Percentiles rank a stretch among this genome's conserved stretches.
Evolutionary conservation across 2,888 invertebrate genomes (phyloP).

Genomic region (Leptopilina syphax): DNA sequence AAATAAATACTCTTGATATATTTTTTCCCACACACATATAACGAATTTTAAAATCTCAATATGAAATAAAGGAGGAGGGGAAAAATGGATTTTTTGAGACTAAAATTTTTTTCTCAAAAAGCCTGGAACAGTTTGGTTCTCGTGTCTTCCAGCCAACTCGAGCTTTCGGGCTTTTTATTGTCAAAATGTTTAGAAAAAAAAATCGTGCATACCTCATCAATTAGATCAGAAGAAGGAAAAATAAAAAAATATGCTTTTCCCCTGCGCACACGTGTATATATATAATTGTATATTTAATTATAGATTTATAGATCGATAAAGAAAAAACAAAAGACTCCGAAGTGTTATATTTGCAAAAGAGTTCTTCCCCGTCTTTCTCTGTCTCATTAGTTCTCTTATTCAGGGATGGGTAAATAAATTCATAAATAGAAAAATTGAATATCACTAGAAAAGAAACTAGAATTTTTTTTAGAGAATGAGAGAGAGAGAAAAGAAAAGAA

Average conservation of each 20-base stretch:
- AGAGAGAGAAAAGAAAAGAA: background rate
- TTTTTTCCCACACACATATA: background rate
- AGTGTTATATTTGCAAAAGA: slow-evolving; percentile 25
- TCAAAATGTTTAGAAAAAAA: slow-evolving; percentile 5
- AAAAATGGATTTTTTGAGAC: too few relatives aligned
- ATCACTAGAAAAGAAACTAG: background rate
- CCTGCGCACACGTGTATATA: slow-evolving; percentile 38
- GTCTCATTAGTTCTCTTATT: background rate
- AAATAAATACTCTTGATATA: slow-evolving; percentile 16
- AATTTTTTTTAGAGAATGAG: background rate
- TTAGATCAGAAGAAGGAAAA: background rate
- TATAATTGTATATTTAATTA: slow-evolving; percentile 32
- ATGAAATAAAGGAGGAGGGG: too few relatives aligned
- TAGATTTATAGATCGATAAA: slow-evolving; percentile 32
- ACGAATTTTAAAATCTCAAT: too few relatives aligned
- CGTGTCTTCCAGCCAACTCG: background rate
- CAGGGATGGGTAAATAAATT: too few relatives aligned
- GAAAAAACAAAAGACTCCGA: background rate
- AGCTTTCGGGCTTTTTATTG: slow-evolving; percentile 7
- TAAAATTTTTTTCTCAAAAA: background rate
- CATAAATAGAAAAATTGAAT: too few relatives aligned
- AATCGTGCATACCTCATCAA: slow-evolving; percentile 15
- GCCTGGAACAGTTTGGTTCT: slow-evolving; percentile 4
- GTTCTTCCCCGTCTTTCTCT: background rate
- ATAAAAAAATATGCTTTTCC: slow-evolving; percentile 8